Evolutionary conservation across 1,140 invertebrate genomes (phyloP).

Genomic region (Hylyphantes graminicola): DNA sequence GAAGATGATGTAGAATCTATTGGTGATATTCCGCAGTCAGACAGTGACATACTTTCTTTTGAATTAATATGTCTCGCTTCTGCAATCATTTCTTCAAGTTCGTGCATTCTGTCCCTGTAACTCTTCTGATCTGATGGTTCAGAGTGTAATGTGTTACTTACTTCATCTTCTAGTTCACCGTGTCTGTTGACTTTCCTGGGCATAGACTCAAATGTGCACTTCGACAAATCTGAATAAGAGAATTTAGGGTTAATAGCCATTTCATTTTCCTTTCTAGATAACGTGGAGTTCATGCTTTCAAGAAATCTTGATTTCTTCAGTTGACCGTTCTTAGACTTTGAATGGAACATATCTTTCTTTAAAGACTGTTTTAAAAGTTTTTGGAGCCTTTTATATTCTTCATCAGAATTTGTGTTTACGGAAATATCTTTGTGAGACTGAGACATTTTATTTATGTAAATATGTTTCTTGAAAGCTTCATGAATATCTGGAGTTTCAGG

Average conservation of each 20-base stretch:
- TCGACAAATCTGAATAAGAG: slow-evolving; percentile 6
- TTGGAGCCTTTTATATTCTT: too few species aligned
- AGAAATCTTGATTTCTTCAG: slow-evolving; percentile 1
- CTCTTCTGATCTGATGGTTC: not conserved
- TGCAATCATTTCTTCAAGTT: slow-evolving; percentile 24
- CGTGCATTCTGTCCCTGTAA: not conserved
- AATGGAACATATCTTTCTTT: not conserved
- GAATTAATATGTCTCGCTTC: not conserved
- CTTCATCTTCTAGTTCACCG: not conserved
- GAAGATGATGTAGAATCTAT: slow-evolving; percentile 2
- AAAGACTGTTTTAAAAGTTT: too few species aligned
- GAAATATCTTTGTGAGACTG: not conserved
- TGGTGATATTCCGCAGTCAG: not conserved
- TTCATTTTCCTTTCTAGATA: not conserved
- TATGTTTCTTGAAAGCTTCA: slow-evolving; percentile 15
- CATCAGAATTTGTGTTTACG: not conserved
- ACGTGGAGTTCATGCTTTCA: not conserved
- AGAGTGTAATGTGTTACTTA: too few species aligned
- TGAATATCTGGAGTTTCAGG: slow-evolving; percentile 16
- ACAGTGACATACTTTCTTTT: not conserved
- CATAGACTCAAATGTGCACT: slow-evolving; percentile 18
- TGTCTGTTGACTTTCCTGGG: slow-evolving; percentile 3
- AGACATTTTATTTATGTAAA: not conserved
- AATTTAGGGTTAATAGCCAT: not conserved
- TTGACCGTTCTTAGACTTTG: not conserved